Evolutionary conservation across 2,113 vertebrate species (phyloP).

Genomic region (Ochotona princeps): DNA sequence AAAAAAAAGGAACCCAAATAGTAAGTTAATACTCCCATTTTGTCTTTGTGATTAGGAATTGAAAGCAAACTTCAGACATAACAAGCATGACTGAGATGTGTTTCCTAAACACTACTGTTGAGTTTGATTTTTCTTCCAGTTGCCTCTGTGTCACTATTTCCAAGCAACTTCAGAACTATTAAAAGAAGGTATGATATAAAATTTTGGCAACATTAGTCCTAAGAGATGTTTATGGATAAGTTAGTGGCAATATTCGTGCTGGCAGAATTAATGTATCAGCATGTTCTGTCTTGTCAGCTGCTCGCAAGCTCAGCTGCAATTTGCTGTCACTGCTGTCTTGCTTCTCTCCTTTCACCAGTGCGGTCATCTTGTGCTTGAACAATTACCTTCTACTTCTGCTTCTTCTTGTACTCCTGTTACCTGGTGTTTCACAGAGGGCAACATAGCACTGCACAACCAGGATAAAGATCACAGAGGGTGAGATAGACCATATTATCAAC

Average conservation of each 20-base stretch:
- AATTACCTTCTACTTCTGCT: background rate
- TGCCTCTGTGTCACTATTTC: background rate
- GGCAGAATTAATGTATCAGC: background rate
- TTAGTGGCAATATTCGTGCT: background rate
- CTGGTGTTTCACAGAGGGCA: background rate
- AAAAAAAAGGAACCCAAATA: background rate
- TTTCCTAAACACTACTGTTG: background rate
- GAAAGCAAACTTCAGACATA: slow-evolving; percentile 18
- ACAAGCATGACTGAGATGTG: background rate
- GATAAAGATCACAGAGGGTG: background rate
- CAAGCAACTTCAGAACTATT: background rate
- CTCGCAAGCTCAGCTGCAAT: background rate
- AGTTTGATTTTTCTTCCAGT: slow-evolving; percentile 23
- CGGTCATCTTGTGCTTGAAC: background rate
- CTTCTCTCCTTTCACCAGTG: background rate
- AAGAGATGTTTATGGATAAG: background rate
- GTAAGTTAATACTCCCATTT: background rate
- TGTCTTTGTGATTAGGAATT: background rate
- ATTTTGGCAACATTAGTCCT: background rate
- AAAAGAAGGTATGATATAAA: background rate
- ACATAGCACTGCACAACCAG: background rate
- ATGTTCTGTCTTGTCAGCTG: background rate
- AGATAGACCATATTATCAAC: background rate
- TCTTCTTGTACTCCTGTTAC: background rate
- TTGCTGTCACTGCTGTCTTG: background rate